Evolutionary conservation across 2,888 invertebrate species (phyloP), one percentile per base, ranked within the genome.

Genomic region (Lutraria lutraria): DNA sequence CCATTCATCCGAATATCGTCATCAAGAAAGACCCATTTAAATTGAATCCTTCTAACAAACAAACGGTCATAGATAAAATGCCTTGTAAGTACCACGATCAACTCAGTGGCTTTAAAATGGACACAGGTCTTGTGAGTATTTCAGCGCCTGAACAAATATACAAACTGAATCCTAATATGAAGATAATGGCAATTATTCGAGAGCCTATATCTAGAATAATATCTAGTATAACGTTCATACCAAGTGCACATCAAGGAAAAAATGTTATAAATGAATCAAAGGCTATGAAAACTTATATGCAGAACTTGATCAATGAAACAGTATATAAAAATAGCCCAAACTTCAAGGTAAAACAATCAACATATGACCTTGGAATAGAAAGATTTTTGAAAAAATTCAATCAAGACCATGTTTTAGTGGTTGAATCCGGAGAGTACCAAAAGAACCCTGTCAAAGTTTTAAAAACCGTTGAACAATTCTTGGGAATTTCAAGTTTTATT

Each of bases 51-150:
- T 87, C 89, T 80, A 72, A 6, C 63, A 16, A n/a, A 21, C 43
- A 34, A 21, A 29, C 4, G 99, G 99, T 99, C 89, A 88, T 94
- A 21, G 91, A 94, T 53, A 98, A 98, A 96, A 99, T 99, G 99
- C 99, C 99, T 13, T 98, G 98, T 95, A 98, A 99, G 0, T 98
- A 98, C 97, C 98, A 98, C 91, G 98, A 98, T 63, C 99, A 99
- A 97, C 98, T 99, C 93, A 99, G 99, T 88, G 98, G 99, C 94
- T 99, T 99, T 97, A 99, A 99, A 97, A 99, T 98, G 94, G 99
- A 99, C 13, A 99, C 98, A 95, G 99, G 99, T 97, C 99, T 99
- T 97, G 98, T 99, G 72, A 98, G 98, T 88, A 98, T 98, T 13
- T 98, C 98, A 97, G 99, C 98, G 60, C 99, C 99, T 19, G 98